Evolutionary conservation across 2,113 vertebrate genomes (phyloP), one percentile per base, ranked within the genome.

Genomic region (Pelecanus crispus): DNA sequence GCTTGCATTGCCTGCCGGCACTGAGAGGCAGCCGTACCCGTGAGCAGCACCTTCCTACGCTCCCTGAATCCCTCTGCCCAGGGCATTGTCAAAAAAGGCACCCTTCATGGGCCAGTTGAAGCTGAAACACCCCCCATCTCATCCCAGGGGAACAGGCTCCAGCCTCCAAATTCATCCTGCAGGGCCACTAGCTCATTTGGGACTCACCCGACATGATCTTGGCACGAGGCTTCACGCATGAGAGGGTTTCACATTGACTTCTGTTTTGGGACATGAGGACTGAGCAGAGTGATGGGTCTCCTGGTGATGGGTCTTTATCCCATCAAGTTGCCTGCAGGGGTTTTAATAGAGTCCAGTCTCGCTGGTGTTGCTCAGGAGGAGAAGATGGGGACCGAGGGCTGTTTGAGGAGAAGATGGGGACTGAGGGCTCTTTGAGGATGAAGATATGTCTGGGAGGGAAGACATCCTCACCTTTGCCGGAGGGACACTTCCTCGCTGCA

Each of bases 221-320:
- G 72, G 72, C 18, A 47, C 0, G 1, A 90, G 40, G 36, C 21
- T 81, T 34, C 0, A 3, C 0, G 2, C 42, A 7, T 2, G 10
- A 42, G 32, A 16, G 10, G 29, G 62, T 8, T 65, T 78, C 56
- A 6, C 3, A 19, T n/a, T 50, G 44, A 49, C 12, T 13, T 18
- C 22, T 49, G 42, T 45, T 32, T 40, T 31, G 31, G 42, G 34
- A 74, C 7, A 11, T 10, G 13, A 45, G 36, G 59, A 22, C 65
- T 13, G 34, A 79, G 71, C 67, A 28, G 21, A 26, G 16, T 24
- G 19, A n/a, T 28, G 31, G 5, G 29, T 25, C 31, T 78, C 25
- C 38, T 1, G 2, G 49, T 17, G 53, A 32, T 20, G 21, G 25
- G 13, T 32, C 19, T 59, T n/a, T 47, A 36, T 70, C 42, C 77